Evolutionary conservation across 2,888 invertebrate genomes (phyloP).

Genomic region (Rhagonycha fulva): DNA sequence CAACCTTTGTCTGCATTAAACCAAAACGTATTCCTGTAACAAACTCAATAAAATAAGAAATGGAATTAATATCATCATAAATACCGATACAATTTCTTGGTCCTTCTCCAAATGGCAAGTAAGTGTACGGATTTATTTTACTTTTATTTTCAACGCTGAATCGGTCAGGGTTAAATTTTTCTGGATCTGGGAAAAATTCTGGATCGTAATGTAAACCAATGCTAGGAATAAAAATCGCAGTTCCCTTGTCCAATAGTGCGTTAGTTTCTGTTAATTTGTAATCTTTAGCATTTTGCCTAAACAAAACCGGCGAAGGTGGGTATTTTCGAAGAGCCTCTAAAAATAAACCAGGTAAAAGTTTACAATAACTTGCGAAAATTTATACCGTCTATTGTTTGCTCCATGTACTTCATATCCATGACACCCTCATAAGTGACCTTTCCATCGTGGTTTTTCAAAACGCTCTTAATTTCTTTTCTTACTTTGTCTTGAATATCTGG

Average conservation of each 20-base stretch:
- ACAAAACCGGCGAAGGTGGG: not conserved
- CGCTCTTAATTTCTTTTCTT: not conserved
- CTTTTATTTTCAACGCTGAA: conserved; percentile 51
- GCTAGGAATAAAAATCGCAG: conserved; percentile 1
- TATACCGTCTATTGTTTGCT: not conserved
- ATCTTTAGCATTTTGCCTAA: not conserved
- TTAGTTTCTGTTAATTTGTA: not conserved
- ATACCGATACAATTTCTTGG: conserved; percentile 63
- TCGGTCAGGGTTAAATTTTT: conserved; percentile 17
- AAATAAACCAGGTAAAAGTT: not conserved
- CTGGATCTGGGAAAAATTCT: conserved; percentile 17
- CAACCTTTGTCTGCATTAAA: no score
- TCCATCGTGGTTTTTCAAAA: not conserved
- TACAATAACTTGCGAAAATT: not conserved
- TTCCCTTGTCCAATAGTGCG: not conserved
- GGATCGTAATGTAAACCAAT: conserved; percentile 16
- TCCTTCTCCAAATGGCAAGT: conserved; percentile 64
- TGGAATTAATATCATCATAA: not conserved
- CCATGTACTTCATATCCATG: not conserved
- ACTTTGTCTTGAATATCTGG: not conserved
- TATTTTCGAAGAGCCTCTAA: not conserved
- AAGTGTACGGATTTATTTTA: conserved; percentile 58
- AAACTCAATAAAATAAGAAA: not conserved
- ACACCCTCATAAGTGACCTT: not conserved
- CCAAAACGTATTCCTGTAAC: not conserved